Base-by-base conservation (phyloP, 2,888 invertebrate species). In the Ophion obscuratus region DNA sequence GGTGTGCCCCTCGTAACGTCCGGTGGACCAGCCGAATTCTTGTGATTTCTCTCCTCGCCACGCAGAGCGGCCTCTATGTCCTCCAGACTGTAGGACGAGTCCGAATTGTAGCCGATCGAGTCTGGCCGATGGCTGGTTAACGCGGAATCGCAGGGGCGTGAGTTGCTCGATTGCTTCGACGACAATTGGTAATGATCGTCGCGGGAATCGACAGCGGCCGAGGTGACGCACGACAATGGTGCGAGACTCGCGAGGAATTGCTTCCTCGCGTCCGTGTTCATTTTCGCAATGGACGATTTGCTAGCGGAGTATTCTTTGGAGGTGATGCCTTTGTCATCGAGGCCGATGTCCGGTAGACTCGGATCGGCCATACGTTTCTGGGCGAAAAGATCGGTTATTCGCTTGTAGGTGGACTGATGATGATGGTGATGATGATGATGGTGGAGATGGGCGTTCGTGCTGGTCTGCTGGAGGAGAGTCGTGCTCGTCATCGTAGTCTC, bases 1-100 rank as follows among this genome's bases (percentile, higher is more conserved):
- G 97, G 97, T 0, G 97, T 97, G 0, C 97, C 97, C 70, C 97
- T 97, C 14, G 98, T 95, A 0, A 98, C 97, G 91, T 98, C 97
- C 0, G 97, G 98, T 0, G 97, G 96, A 6, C 88, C 88, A 1
- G 91, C 92, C 0, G 91, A 88, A 6, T 91, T 92, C 95, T 70
- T 96, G 95, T 31, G 95, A 95, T 84, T 94, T 86, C 87, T 87
- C 20, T 94, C 93, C 67, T 94, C 94, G 40, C 94, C 95, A 77
- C 96, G 95, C 77, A 96, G 91, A 6, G 95, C 96, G 66, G 96
- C 95, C 87, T 96, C 96, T 73, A 95, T 95, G 89, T 96, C 96
- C 87, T 96, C 96, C 88, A 97, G 93, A 89, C 96, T 96, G 90
- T 97, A 97, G 61, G 97, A 95, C 9, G 97, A 96, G 75, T 96